Conservation (phyloP, 2,888 invertebrate genomes). For the Belgica antarctica region DNA sequence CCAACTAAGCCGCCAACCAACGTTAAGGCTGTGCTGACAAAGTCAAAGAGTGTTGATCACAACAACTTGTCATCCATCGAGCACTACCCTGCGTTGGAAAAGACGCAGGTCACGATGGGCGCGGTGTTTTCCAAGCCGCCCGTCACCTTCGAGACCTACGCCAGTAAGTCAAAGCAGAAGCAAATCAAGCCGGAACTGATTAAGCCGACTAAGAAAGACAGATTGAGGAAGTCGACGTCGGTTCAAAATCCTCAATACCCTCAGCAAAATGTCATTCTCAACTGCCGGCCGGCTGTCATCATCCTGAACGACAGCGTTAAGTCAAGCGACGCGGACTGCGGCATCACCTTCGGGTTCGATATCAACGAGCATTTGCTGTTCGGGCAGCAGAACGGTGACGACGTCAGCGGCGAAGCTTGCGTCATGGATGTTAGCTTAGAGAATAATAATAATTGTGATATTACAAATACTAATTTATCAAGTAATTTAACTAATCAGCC, state of each 20-base stretch:
- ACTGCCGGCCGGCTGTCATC: constrained; percentile 67
- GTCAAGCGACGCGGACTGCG: constrained; percentile 50
- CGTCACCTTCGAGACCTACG: constrained; percentile 47
- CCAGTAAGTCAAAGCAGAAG: constrained; percentile 46
- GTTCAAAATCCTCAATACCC: constrained; percentile 21
- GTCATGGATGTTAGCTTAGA: neutral
- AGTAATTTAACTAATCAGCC: constrained; percentile 40
- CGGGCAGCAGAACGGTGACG: constrained; percentile 51
- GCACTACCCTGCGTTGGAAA: constrained; percentile 56
- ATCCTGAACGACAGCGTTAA: constrained; percentile 64
- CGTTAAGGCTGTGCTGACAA: constrained; percentile 45
- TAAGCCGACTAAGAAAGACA: constrained; percentile 28
- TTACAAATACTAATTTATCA: constrained; percentile 43
- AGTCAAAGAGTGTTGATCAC: constrained; percentile 54
- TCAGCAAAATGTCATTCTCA: constrained; percentile 2
- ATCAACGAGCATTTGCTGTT: constrained; percentile 70
- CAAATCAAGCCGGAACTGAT: constrained; percentile 45
- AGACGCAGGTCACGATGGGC: constrained; percentile 49
- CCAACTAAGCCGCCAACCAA: neutral
- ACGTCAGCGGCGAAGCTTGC: neutral
- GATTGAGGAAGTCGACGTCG: neutral
- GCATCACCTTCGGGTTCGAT: constrained; percentile 78
- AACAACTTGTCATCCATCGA: constrained; percentile 52
- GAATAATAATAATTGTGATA: constrained; percentile 44
- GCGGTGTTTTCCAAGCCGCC: constrained; percentile 45